Conservation (phyloP, 2,113 vertebrate species). For the Paracanthobrama guichenoti region DNA sequence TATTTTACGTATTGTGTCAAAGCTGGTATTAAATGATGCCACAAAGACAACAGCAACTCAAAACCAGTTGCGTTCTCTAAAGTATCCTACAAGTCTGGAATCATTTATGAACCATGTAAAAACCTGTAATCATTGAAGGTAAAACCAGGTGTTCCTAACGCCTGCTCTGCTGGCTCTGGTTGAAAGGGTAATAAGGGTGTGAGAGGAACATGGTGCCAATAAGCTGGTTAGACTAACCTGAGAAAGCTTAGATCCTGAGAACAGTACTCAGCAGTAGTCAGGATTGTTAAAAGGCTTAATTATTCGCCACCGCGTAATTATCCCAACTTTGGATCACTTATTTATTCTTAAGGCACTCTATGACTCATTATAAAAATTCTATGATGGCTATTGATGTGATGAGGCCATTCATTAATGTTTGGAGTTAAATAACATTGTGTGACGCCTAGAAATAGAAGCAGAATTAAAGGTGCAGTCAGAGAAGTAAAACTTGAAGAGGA, state of each 20-base stretch:
- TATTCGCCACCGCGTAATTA: constrained; percentile 64
- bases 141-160: constrained; percentile 15
- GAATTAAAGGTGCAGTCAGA: constrained; percentile 5
- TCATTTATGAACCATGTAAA: constrained; percentile 9
- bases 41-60: neutral
- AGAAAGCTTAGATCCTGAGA: constrained; percentile 64
- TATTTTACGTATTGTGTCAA: neutral
- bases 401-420: constrained; percentile 29
- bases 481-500: neutral
- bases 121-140: constrained; percentile 13
- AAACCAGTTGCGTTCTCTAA: neutral
- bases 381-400: constrained; percentile 62
- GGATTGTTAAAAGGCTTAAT: constrained; percentile 60
- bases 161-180: constrained; percentile 23
- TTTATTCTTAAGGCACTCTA: constrained; percentile 43
- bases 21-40: neutral
- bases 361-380: constrained; percentile 67
- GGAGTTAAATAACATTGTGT: constrained; percentile 32
- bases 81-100: neutral
- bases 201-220: constrained; percentile 57
- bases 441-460: constrained; percentile 29
- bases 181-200: constrained; percentile 51
- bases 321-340: constrained; percentile 45
- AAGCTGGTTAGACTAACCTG: constrained; percentile 69
- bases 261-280: constrained; percentile 52